Base-by-base conservation (phyloP, 2,113 vertebrate genomes). In the Cheilinus undulatus region DNA sequence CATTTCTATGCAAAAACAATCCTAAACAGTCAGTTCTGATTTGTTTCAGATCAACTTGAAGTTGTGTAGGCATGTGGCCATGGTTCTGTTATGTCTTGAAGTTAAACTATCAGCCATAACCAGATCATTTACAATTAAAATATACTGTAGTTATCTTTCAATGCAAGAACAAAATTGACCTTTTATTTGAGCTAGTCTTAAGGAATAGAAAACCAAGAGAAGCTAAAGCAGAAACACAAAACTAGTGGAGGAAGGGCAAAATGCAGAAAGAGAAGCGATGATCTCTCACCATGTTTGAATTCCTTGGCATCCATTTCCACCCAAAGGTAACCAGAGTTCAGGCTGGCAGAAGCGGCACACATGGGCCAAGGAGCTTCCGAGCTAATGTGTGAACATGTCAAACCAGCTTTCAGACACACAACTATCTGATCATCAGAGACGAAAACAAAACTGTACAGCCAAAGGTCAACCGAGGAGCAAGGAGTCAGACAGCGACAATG, bases 261-360 rank as follows among this genome's bases (percentile, higher is more conserved):
- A 15, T 12, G 23, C 4, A 2, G 30, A 43, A 34, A 50, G 38
- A 56, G 13, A 69, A 56, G 5, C 14, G 10, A 36, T 46, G 45
- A 69, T 20, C n/a, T 78, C 88, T 91, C 78, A 90, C 80, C 83
- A 71, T 69, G 27, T 80, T 62, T 78, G 71, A 34, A 77, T 71
- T 78, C 64, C 60, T 62, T 40, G 40, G 59, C 52, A 46, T 88
- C 72, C 86, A 91, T 90, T 63, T 84, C 50, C 51, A 57, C 49
- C 24, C 54, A 65, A 61, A 75, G 60, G 45, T 69, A 70, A 72
- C 62, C 17, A 76, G 42, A 63, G 58, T 82, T 78, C 52, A 80
- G 8, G 36, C 20, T 60, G 54, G 58, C 68, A 69, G 20, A 50
- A 32, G 59, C 12, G 66, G 12, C 50, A 80, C 60, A 30, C 63